phyloP scores from a whole-genome alignment of 2,113 vertebrate genomes.

The Dicaeum eximium region DNA sequence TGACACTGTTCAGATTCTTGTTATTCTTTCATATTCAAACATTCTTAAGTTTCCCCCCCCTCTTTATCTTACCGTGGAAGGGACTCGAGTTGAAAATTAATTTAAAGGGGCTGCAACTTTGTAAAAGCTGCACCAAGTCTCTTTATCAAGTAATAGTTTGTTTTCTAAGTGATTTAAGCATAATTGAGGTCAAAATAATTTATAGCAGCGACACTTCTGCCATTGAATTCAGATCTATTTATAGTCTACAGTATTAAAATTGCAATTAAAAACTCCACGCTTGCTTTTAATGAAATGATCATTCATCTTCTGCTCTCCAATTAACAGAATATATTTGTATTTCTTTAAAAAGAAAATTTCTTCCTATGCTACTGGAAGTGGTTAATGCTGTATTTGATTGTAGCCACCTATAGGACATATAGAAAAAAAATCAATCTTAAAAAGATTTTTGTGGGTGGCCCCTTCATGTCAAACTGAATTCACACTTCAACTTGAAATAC shows the following conservation, averaged over 20 bases:
- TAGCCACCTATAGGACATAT: neutral
- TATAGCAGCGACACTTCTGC: neutral
- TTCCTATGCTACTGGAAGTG: neutral
- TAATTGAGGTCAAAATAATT: neutral
- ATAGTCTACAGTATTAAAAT: neutral
- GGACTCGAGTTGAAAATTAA: neutral
- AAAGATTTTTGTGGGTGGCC: neutral
- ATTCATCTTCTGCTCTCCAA: neutral
- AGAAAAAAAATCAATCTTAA: neutral
- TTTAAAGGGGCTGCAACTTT: neutral
- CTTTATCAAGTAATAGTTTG: neutral
- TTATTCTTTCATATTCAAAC: neutral
- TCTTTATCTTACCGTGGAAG: neutral
- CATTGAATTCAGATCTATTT: neutral
- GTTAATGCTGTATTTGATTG: neutral
- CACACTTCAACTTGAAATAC: neutral
- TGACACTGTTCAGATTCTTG: neutral
- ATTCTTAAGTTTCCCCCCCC: neutral
- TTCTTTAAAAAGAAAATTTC: neutral
- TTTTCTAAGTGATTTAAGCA: neutral
- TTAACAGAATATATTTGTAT: neutral
- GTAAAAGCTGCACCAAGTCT: neutral
- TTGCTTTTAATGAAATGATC: neutral
- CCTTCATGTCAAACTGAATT: neutral
- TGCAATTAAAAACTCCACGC: neutral